Conservation (phyloP, 2,113 vertebrate genomes). For the Gadus macrocephalus region DNA sequence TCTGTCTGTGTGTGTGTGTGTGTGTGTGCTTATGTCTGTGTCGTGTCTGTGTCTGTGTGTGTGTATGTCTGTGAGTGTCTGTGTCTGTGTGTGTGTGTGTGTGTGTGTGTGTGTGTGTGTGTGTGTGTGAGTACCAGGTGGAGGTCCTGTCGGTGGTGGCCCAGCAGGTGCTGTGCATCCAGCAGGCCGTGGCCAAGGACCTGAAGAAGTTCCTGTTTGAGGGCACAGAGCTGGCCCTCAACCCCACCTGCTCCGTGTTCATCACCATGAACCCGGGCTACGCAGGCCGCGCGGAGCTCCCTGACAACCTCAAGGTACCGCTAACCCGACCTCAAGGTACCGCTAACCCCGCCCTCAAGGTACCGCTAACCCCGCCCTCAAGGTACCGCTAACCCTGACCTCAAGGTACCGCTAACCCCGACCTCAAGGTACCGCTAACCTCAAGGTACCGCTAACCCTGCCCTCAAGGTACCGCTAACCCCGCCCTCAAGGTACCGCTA, state of each 20-base stretch:
- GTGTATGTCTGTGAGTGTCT: too few species aligned
- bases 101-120: background rate
- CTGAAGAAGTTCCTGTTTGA: constrained; percentile 85
- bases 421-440: too few species aligned
- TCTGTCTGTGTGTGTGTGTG: too few species aligned
- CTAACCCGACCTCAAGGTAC: background rate
- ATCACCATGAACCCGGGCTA: constrained; percentile 98
- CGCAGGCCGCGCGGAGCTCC: constrained; percentile 86
- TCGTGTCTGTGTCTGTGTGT: too few species aligned
- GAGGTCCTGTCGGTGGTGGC: constrained; percentile 94
- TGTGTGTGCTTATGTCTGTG: too few species aligned
- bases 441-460: too few species aligned
- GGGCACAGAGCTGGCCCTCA: constrained; percentile 86
- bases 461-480: too few species aligned
- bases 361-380: too few species aligned
- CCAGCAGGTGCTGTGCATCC: constrained; percentile 91
- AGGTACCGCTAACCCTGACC: too few species aligned
- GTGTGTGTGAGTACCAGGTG: constrained; percentile 68
- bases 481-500: too few species aligned
- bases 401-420: too few species aligned
- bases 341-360: too few species aligned
- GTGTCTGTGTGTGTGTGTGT: background rate
- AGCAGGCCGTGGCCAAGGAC: constrained; percentile 82
- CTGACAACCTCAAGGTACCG: constrained; percentile 90
- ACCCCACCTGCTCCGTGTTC: constrained; percentile 88